Conservation (phyloP, 2,888 invertebrate genomes). For the Drosophila basisetae region DNA sequence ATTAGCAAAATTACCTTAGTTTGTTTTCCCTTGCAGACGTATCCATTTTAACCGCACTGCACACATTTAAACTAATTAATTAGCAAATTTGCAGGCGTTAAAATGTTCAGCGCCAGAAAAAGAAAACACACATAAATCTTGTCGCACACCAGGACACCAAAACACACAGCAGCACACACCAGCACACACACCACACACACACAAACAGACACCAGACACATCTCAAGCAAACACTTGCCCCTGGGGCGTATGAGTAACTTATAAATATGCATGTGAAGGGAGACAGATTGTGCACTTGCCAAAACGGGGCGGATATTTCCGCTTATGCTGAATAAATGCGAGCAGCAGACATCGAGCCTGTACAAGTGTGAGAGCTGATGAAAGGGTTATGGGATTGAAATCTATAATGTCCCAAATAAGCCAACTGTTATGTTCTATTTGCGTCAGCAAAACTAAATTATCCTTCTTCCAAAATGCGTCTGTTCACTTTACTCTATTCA, state of each 20-base stretch:
- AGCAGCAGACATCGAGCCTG: background rate
- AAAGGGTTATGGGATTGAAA: background rate
- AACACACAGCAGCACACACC: constrained; percentile 15
- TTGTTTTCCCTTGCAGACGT: constrained; percentile 10
- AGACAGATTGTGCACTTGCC: constrained; percentile 61
- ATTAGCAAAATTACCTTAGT: constrained; percentile 12
- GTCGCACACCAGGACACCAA: constrained; percentile 64
- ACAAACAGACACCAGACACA: constrained; percentile 8
- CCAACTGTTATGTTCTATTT: background rate
- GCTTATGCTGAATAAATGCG: constrained; percentile 24
- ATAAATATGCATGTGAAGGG: constrained; percentile 40
- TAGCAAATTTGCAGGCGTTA: constrained; percentile 76
- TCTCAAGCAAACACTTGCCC: constrained; percentile 18
- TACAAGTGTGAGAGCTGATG: background rate
- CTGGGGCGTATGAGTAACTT: constrained; percentile 62
- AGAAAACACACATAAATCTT: constrained; percentile 76
- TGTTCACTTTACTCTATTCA: no score
- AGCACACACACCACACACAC: constrained; percentile 1
- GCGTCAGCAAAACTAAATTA: no score
- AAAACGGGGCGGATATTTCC: constrained; percentile 59
- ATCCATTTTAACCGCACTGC: constrained; percentile 6
- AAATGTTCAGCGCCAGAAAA: constrained; percentile 72
- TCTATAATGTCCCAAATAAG: background rate
- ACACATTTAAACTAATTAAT: constrained; percentile 72
- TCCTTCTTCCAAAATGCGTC: accelerated